phyloP scores from a whole-genome alignment of 1,140 invertebrate genomes.

The Drosophila erecta region DNA sequence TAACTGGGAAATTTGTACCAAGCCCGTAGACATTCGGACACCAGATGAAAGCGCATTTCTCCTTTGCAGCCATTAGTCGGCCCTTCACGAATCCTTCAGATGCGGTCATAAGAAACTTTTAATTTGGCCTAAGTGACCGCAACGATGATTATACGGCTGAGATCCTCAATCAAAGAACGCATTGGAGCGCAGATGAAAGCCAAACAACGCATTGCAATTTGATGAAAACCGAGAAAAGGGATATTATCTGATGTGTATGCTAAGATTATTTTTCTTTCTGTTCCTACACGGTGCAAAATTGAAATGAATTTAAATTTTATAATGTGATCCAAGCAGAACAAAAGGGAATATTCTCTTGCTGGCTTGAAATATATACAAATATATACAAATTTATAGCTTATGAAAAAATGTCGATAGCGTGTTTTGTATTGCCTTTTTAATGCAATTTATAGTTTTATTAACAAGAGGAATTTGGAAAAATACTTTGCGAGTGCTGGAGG shows the following conservation, averaged over 20 bases:
- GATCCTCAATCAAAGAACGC: constrained; percentile 27
- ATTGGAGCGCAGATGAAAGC: constrained; percentile 46
- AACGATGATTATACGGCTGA: constrained; percentile 29
- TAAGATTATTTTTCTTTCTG: neutral
- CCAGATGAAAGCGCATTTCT: constrained; percentile 1
- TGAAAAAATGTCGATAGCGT: no score
- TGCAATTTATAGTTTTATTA: no score
- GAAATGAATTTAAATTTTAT: neutral
- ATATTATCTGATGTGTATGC: constrained; percentile 15
- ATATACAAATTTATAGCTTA: no score
- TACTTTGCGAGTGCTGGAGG: neutral
- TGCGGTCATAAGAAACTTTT: constrained; percentile 38
- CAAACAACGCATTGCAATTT: constrained; percentile 46
- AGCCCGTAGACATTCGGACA: neutral
- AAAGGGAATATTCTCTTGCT: no score
- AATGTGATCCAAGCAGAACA: no score
- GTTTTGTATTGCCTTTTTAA: no score
- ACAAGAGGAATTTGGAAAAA: no score
- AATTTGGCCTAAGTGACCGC: constrained; percentile 62
- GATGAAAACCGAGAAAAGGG: constrained; percentile 34
- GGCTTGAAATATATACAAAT: no score
- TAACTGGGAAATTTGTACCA: constrained; percentile 12
- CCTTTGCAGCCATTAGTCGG: neutral
- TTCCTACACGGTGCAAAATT: neutral
- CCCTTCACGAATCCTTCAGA: neutral